These are phyloP conservation scores for Athripsodes cinereus DNA, from an alignment of 2,888 invertebrate species.

Conservation along the genomic window DNA sequence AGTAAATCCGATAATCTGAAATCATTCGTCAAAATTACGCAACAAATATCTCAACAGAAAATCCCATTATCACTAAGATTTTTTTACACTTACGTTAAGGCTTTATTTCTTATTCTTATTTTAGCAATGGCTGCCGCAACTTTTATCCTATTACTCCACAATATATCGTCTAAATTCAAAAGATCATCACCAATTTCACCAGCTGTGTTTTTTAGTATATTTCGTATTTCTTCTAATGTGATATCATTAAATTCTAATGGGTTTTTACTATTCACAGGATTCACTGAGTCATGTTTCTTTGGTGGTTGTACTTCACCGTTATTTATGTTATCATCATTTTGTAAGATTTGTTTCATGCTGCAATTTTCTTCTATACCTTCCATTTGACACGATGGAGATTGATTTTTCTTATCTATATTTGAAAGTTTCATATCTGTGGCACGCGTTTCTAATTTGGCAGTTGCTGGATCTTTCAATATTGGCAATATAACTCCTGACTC, in stretches of 20 bases:
- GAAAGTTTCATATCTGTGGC: background rate
- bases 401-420: background rate
- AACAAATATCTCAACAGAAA: no score
- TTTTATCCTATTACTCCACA: constrained; percentile 61
- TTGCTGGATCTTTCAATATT: background rate
- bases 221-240: constrained; percentile 18
- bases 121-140: constrained; percentile 73
- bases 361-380: background rate
- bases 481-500: background rate
- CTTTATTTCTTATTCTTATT: constrained; percentile 67
- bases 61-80: background rate
- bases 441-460: background rate
- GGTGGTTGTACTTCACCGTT: background rate
- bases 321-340: background rate
- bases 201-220: constrained; percentile 18
- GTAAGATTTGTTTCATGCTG: background rate
- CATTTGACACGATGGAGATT: background rate
- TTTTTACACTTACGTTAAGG: constrained; percentile 48
- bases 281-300: background rate
- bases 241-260: background rate
- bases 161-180: constrained; percentile 53
- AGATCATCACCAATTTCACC: constrained; percentile 35
- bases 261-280: background rate
- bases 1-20: constrained; percentile 58
- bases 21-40: background rate